These are phyloP conservation scores for Protosalanx chinensis DNA, from an alignment of 2,797 vertebrate species.

Conservation along the genomic window DNA sequence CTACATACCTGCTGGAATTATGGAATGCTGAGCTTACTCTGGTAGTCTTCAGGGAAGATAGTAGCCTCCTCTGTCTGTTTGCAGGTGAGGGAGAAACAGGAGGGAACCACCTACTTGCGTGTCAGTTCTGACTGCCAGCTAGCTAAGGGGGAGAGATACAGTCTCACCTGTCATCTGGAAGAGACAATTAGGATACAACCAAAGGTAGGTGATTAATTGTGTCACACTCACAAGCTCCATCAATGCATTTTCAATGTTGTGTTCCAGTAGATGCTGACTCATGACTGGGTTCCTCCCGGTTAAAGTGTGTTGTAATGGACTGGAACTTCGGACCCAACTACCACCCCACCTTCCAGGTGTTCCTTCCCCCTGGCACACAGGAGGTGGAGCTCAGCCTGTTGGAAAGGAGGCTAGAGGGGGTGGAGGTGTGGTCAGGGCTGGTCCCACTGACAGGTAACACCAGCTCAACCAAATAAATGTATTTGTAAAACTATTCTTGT, in stretches of 20 bases:
- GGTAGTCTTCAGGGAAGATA: background rate
- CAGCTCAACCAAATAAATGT: too few relatives aligned
- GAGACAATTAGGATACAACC: background rate
- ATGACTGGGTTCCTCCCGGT: background rate
- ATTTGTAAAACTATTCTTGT: too few relatives aligned
- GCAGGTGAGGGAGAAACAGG: slow-evolving; percentile 1
- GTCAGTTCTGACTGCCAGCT: slow-evolving; percentile 4
- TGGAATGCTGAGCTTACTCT: background rate
- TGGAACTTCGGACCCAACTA: slow-evolving; percentile 5
- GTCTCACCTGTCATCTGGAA: slow-evolving; percentile 1
- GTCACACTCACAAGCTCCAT: background rate
- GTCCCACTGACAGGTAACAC: too few relatives aligned
- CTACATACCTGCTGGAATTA: background rate
- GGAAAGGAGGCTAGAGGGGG: too few relatives aligned
- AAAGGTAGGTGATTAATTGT: background rate
- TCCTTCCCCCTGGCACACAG: background rate
- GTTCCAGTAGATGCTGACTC: background rate
- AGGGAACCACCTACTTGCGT: background rate
- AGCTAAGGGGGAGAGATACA: background rate
- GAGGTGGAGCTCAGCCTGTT: background rate
- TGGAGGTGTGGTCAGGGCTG: too few relatives aligned
- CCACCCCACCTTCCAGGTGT: slow-evolving; percentile 3
- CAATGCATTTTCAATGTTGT: background rate
- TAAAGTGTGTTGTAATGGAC: background rate
- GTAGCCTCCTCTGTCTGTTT: background rate